Conservation (phyloP, 2,888 invertebrate genomes). For the Stegophylla sp. region DNA sequence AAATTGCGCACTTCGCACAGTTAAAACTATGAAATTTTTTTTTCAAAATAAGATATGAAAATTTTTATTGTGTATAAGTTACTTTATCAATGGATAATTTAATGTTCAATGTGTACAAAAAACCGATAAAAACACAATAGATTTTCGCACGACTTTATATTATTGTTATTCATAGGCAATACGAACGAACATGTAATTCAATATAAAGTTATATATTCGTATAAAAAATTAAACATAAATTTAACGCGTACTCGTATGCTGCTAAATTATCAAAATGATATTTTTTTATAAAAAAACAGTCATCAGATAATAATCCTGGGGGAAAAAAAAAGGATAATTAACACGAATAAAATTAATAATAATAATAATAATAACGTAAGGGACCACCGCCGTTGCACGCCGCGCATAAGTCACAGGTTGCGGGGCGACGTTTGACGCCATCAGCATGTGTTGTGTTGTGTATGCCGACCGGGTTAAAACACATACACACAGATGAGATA, state of each 20-base stretch:
- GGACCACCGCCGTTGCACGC: conserved; percentile 33
- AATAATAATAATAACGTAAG: conserved; percentile 9
- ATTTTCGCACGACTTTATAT: too few relatives aligned
- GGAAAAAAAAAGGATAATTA: conserved; percentile 29
- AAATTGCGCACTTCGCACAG: too few relatives aligned
- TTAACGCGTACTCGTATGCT: background rate
- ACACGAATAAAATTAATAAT: conserved; percentile 36
- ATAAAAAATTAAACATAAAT: background rate
- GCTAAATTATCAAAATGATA: background rate
- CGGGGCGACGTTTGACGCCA: conserved; percentile 19
- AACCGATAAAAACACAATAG: too few relatives aligned
- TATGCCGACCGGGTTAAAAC: conserved; percentile 1
- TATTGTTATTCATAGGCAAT: background rate
- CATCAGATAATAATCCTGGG: conserved; percentile 13
- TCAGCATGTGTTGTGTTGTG: conserved; percentile 25
- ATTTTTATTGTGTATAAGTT: too few relatives aligned
- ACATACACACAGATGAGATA: conserved; percentile 20
- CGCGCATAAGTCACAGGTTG: background rate
- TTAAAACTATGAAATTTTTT: too few relatives aligned
- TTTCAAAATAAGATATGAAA: too few relatives aligned
- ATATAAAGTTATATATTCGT: too few relatives aligned
- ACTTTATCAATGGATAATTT: too few relatives aligned
- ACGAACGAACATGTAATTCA: conserved; percentile 8
- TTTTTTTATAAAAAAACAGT: background rate
- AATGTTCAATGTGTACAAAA: too few relatives aligned